phyloP scores from a whole-genome alignment of 2,888 invertebrate genomes.

The Lasioglossum morio region DNA sequence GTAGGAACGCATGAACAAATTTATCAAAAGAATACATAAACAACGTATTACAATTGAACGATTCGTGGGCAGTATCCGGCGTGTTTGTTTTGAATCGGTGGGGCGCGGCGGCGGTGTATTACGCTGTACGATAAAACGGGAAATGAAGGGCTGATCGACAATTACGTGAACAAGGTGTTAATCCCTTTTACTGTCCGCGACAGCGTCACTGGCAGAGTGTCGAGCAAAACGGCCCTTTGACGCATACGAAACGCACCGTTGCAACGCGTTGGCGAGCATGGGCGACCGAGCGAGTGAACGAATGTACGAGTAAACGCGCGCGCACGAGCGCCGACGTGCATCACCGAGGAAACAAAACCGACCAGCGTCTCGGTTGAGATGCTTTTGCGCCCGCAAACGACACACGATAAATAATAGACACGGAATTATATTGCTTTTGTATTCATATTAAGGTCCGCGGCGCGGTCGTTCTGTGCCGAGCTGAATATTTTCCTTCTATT shows the following conservation, averaged over 20 bases:
- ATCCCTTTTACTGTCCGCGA: slow-evolving; percentile 74
- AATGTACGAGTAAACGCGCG: not conserved
- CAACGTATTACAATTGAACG: slow-evolving; percentile 56
- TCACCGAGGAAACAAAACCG: slow-evolving; percentile 27
- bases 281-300: not conserved
- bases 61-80: slow-evolving; percentile 5
- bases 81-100: slow-evolving; percentile 59
- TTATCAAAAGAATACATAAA: slow-evolving; percentile 57
- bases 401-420: slow-evolving; percentile 82
- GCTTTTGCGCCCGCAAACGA: slow-evolving; percentile 67
- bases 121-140: slow-evolving; percentile 55
- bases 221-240: slow-evolving; percentile 73
- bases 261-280: not conserved
- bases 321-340: not conserved
- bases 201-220: slow-evolving; percentile 58
- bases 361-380: slow-evolving; percentile 53
- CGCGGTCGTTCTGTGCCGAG: slow-evolving; percentile 70
- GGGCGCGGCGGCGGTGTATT: slow-evolving; percentile 11
- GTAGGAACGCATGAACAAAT: slow-evolving; percentile 53
- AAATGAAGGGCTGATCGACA: slow-evolving; percentile 65
- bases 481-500: slow-evolving; percentile 83
- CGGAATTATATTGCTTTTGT: slow-evolving; percentile 81
- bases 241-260: slow-evolving; percentile 64
- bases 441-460: slow-evolving; percentile 83
- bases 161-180: slow-evolving; percentile 72